Evolutionary conservation across 1,140 invertebrate genomes (phyloP).

Genomic region (Orchestia grillus): DNA sequence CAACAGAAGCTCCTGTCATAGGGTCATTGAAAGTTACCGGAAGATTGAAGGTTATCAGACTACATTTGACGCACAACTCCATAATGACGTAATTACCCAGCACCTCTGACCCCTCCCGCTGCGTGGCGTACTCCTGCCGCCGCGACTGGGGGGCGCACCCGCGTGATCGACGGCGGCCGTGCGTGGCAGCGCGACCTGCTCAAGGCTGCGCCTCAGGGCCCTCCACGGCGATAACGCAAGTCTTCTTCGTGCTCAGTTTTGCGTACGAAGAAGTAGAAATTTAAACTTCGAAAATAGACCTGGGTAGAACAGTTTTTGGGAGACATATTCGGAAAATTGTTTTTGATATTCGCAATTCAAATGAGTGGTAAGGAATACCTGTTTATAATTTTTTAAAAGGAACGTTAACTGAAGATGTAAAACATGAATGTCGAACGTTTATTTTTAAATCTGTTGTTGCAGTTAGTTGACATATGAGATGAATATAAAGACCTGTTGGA

Average conservation of each 20-base stretch:
- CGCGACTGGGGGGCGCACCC: not conserved
- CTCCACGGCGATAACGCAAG: not conserved
- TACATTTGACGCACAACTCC: not conserved
- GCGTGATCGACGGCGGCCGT: not conserved
- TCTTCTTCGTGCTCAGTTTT: not conserved
- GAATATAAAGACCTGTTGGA: not conserved
- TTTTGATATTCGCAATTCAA: not conserved
- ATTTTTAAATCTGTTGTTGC: not conserved
- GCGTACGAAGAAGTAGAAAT: not conserved
- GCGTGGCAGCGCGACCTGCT: not conserved
- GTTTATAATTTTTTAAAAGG: not conserved
- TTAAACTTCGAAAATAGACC: not conserved
- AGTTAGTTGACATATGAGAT: not conserved
- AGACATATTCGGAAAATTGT: not conserved
- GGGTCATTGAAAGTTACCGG: not conserved
- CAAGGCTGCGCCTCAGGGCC: not conserved
- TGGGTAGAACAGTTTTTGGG: not conserved
- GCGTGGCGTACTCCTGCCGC: not conserved
- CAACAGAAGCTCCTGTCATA: not conserved
- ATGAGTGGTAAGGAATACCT: not conserved
- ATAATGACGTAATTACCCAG: not conserved
- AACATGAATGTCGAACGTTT: not conserved
- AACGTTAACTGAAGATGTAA: not conserved
- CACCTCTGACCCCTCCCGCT: not conserved
- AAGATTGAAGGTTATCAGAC: not conserved